Evolutionary conservation across 2,113 vertebrate genomes (phyloP).

Genomic region (Thymallus thymallus): DNA sequence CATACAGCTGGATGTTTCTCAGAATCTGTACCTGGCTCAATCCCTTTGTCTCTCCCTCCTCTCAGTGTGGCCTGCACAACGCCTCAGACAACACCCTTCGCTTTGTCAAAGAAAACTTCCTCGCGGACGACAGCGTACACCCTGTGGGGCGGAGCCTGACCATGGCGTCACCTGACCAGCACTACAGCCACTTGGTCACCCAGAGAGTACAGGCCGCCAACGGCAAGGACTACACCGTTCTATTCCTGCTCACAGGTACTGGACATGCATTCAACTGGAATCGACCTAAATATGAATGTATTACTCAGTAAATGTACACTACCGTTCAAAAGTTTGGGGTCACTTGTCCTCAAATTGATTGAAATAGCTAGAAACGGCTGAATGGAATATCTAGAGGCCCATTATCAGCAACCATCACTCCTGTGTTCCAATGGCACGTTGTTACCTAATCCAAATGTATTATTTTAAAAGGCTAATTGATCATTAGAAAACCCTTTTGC

Average conservation of each 20-base stretch:
- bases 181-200: slow-evolving; percentile 65
- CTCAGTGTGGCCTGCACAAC: slow-evolving; percentile 76
- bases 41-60: not conserved
- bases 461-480: no score
- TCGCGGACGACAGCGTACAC: slow-evolving; percentile 66
- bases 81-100: slow-evolving; percentile 71
- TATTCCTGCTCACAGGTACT: slow-evolving; percentile 74
- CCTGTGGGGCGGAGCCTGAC: slow-evolving; percentile 45
- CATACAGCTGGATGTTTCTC: not conserved
- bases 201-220: slow-evolving; percentile 62
- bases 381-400: no score
- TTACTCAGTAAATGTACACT: not conserved
- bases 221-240: slow-evolving; percentile 62
- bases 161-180: slow-evolving; percentile 64
- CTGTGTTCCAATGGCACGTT: no score
- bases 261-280: no score
- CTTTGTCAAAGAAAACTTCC: slow-evolving; percentile 78
- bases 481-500: no score
- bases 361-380: no score
- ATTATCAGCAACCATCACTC: no score
- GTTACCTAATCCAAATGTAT: no score
- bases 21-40: not conserved
- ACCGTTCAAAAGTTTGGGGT: no score
- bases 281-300: no score
- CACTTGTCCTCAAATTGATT: no score